Evolutionary conservation across 2,888 invertebrate species (phyloP).

Genomic region (Cancer borealis): DNA sequence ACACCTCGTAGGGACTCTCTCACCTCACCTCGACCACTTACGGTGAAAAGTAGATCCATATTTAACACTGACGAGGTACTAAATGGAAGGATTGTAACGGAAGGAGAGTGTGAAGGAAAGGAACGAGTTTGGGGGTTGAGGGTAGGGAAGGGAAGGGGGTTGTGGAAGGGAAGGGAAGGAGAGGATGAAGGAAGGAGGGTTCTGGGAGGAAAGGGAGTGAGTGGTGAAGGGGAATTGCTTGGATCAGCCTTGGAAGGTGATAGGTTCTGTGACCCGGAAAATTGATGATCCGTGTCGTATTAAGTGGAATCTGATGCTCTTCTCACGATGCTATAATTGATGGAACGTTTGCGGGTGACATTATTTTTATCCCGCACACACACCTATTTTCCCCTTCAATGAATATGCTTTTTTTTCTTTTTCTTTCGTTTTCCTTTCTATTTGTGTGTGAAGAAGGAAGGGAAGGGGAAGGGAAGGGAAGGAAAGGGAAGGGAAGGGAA

Average conservation of each 20-base stretch:
- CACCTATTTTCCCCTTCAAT: conserved; percentile 1
- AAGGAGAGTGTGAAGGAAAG: neutral
- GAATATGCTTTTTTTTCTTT: neutral
- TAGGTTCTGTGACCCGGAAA: neutral
- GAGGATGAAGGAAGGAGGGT: neutral
- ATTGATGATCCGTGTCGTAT: conserved; percentile 22
- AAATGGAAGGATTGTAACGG: neutral
- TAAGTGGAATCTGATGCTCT: conserved; percentile 15
- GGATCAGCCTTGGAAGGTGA: conserved; percentile 6
- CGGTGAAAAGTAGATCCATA: conserved; percentile 10
- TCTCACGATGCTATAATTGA: neutral
- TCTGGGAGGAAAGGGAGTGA: neutral
- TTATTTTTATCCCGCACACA: neutral
- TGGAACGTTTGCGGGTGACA: neutral
- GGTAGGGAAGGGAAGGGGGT: neutral
- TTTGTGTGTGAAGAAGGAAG: neutral
- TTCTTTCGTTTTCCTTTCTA: neutral
- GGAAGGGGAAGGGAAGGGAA: too few relatives aligned
- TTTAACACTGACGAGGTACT: neutral
- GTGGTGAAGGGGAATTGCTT: neutral
- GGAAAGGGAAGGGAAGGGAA: too few relatives aligned
- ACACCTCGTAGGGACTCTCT: conserved; percentile 3
- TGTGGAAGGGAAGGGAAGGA: neutral
- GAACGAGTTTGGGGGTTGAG: neutral
- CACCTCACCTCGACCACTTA: neutral